Base-by-base conservation (phyloP, 2,888 invertebrate species). In the Hipparchia semele region DNA sequence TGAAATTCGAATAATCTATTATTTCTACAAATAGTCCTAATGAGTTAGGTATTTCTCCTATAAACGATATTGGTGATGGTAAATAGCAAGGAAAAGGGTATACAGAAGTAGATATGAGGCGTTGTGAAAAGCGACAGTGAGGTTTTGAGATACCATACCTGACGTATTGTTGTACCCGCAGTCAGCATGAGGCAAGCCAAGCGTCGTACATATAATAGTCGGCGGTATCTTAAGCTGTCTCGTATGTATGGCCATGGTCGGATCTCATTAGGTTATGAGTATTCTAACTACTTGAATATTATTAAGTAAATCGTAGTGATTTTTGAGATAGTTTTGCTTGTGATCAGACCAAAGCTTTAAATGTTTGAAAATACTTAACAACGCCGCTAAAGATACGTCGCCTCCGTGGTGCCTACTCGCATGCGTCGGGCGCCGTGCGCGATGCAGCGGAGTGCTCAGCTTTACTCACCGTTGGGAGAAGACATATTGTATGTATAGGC, bases 391-490 rank as follows among this genome's bases (percentile, higher is more conserved):
- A 82, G 82, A 85, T 82, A 84, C 79, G 79, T 83, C 81, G 77
- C 80, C 76, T 54, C 71, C 70, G 83, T 85, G 83, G 84, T 90
- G 89, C 89, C 90, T 92, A 92, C 86, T 87, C 84, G 88, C 92
- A 92, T 92, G 92, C 92, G 90, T 85, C 89, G 90, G 84, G 83
- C 90, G 89, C 87, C 84, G 92, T 91, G 92, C 88, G 87, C 90
- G 90, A 88, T 91, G 90, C 86, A 85, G 88, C 89, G 87, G 80
- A 80, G 91, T 91, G 92, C 86, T 87, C 89, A 86, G 89, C 84
- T 84, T 84, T 86, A 86, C 79, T 85, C 81, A 83, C 83, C 86
- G 79, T 79, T 79, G 84, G 84, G 87, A 89, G 89, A 90, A 91
- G 89, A 90, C 88, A 76, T 79, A 58, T 12, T 10, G 9, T 54